phyloP scores from a whole-genome alignment of 2,113 vertebrate genomes.

The Pomatostomus ruficeps region DNA sequence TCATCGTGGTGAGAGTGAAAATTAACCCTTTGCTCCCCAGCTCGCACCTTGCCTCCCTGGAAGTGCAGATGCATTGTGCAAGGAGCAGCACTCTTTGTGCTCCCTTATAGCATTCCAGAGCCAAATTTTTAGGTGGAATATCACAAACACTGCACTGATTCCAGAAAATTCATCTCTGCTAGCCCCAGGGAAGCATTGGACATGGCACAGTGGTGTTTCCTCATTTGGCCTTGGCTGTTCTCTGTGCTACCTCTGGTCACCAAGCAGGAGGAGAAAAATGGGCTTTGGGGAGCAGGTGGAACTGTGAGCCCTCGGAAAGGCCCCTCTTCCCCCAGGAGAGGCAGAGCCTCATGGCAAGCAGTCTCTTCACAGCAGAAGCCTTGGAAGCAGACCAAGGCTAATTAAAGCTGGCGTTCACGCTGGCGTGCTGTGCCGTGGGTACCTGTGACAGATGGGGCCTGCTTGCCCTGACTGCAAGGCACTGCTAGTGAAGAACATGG shows the following conservation, averaged over 20 bases:
- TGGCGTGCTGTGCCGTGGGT: background rate
- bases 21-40: background rate
- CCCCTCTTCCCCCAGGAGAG: background rate
- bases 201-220: background rate
- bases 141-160: background rate
- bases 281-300: background rate
- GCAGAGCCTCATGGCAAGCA: background rate
- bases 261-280: background rate
- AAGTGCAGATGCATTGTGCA: fast-evolving
- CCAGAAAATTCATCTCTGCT: background rate
- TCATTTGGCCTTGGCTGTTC: background rate
- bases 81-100: background rate
- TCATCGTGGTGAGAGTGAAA: background rate
- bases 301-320: fast-evolving
- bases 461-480: background rate
- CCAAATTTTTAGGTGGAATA: background rate
- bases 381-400: background rate
- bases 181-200: background rate
- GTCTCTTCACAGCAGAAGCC: background rate
- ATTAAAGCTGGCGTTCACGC: background rate
- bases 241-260: background rate
- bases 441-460: constrained; percentile 39
- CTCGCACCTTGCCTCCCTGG: background rate
- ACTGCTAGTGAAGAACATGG: background rate
- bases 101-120: background rate